Conservation (phyloP, 2,113 vertebrate genomes). For the Galbula dea region DNA sequence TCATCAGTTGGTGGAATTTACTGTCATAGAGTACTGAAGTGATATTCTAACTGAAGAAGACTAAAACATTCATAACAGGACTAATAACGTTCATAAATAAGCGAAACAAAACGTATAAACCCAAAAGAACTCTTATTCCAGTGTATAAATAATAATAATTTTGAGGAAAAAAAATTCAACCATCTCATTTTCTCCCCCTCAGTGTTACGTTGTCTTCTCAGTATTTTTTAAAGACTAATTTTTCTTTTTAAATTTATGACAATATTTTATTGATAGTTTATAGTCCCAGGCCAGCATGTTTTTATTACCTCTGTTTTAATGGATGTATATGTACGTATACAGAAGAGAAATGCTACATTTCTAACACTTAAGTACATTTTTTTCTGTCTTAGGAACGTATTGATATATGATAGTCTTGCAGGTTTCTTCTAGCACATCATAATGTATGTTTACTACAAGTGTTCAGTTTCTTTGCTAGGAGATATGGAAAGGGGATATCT, state of each 20-base stretch:
- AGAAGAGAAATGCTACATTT: neutral
- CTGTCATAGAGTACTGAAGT: neutral
- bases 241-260: neutral
- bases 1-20: neutral
- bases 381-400: neutral
- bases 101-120: neutral
- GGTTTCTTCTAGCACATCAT: neutral
- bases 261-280: neutral
- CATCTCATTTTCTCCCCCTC: neutral
- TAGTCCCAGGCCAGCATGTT: neutral
- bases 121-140: neutral
- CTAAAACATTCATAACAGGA: neutral
- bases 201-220: neutral
- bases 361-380: neutral
- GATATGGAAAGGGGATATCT: neutral
- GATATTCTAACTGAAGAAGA: neutral
- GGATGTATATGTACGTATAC: rapidly evolving
- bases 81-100: neutral
- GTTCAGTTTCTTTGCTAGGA: neutral
- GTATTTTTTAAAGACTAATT: neutral
- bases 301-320: conserved; percentile 14
- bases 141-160: neutral
- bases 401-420: neutral
- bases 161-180: neutral
- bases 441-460: neutral